Base-by-base conservation (phyloP, 2,797 vertebrate genomes). In the Mormyrus hasselquistii region DNA sequence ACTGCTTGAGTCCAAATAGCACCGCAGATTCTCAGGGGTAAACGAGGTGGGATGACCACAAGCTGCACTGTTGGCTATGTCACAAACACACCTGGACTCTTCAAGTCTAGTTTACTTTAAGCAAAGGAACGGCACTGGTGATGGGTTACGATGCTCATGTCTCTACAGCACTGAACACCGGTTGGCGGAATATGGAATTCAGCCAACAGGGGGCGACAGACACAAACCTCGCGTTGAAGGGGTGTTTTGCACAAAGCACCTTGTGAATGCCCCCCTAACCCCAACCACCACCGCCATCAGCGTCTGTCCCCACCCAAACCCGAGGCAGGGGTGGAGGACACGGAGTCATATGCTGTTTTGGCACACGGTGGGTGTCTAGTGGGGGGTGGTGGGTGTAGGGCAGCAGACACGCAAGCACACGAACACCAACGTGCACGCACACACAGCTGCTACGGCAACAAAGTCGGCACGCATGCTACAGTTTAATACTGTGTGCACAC, bases 401-500 rank as follows among this genome's bases (percentile, higher is more conserved):
- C 65, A 73, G 65, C 65, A 38, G 47, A 83, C 47, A 49, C 6
- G 2, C 25, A 53, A 14, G 5, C 0, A 5, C 49, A 22, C 69
- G 25, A 22, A 83, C 73, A 84, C 53, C 12, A 22, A 52, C 53
- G 49, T 41, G 6, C 55, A 62, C 22, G 41, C 38, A 49, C 76
- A 88, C 29, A 38, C 38, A 83, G 38, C 52, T 52, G 65, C 89
- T 25, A 57, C 65, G 65, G 50, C 65, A 55, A 22, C 25, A 2
- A 34, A 8, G 87, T 89, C 85, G 25, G 89, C 89, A 62, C 59
- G 52, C 89, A 87, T 87, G 76, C 79, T 79, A 59, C 50, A 88
- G 47, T 88, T 50, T 55, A 88, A 57, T 52, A 41, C 44, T 25
- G 29, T 12, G 16, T 82, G 34, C 47, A 82, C 10, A 89, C 8